Base-by-base conservation (phyloP, 2,888 invertebrate genomes). In the Malthinus seriepunctatus region DNA sequence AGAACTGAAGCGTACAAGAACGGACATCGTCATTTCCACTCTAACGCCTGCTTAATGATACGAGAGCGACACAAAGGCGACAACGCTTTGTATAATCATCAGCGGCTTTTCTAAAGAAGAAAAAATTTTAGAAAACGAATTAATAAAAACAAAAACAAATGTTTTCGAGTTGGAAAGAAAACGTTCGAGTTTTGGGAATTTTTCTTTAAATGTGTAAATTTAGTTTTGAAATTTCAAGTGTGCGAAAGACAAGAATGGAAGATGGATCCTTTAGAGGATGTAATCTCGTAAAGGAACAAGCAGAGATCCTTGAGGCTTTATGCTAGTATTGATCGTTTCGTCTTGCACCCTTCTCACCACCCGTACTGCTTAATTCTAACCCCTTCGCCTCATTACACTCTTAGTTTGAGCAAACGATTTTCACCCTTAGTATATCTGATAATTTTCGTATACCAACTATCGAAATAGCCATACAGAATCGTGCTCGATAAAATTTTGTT, bases 301-400 rank as follows among this genome's bases (percentile, higher is more conserved):
- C 64, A 71, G 15, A 42, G 69, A 75, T 74, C 74, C 73, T 74
- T 73, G 73, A 73, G 73, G 70, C 71, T 69, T 68, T 67, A 69
- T 67, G 68, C 69, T 66, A 67, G 74, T 75, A 75, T 75, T 75
- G 75, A 75, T 75, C 75, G 74, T 67, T 64, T 68, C 72, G 72
- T 73, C 74, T 74, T 73, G 69, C 65, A 63, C 69, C 71, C 70
- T 62, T 65, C 66, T 65, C 67, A 63, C 67, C 66, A 62, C 69
- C 67, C 60, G 69, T 68, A 67, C 68, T 71, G 71, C 72, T 73
- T 74, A 75, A 74, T 74, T 73, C 73, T 73, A 71, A 72, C 74
- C 75, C 75, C 76, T 74, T 73, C 74, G 76, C 76, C 76, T 76
- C 76, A 76, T 77, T 76, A 76, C 76, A 75, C 77, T 76, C 76